Evolutionary conservation across 2,113 vertebrate species (phyloP).

Genomic region (Caranx ignobilis): DNA sequence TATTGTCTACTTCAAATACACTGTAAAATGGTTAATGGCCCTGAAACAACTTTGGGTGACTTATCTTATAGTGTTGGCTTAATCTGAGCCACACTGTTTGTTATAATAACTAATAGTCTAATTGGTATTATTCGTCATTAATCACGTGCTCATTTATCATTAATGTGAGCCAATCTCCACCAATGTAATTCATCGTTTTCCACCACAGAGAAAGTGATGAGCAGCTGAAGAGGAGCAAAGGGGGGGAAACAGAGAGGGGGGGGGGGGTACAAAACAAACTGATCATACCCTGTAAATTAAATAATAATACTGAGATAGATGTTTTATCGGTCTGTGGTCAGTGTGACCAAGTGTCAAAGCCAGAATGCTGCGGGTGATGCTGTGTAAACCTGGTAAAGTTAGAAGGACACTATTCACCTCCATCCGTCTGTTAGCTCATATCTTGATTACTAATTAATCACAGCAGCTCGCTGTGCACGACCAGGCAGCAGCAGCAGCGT

Average conservation of each 20-base stretch:
- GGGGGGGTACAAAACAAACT: conserved; percentile 19
- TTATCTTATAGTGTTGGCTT: conserved; percentile 11
- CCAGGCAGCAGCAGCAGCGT: conserved; percentile 41
- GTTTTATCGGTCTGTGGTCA: not conserved
- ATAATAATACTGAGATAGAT: not conserved
- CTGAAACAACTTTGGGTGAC: conserved; percentile 30
- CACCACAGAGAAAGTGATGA: not conserved
- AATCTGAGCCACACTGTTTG: not conserved
- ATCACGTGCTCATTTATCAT: not conserved
- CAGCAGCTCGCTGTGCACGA: conserved; percentile 55
- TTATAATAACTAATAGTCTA: not conserved
- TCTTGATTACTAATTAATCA: conserved; percentile 68
- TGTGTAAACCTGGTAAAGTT: not conserved
- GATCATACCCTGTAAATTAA: conserved; percentile 3
- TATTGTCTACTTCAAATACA: conserved; percentile 53
- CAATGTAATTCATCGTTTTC: not conserved
- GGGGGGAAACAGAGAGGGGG: not conserved
- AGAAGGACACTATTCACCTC: conserved; percentile 13
- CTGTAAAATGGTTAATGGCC: conserved; percentile 62
- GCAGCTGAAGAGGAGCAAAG: not conserved
- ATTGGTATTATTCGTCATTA: not conserved
- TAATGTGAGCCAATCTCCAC: not conserved
- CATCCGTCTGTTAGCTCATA: conserved; percentile 3
- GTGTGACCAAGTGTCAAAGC: conserved; percentile 15
- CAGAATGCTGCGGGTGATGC: not conserved